phyloP scores from a whole-genome alignment of 2,113 vertebrate genomes.

The Macrotis lagotis region DNA sequence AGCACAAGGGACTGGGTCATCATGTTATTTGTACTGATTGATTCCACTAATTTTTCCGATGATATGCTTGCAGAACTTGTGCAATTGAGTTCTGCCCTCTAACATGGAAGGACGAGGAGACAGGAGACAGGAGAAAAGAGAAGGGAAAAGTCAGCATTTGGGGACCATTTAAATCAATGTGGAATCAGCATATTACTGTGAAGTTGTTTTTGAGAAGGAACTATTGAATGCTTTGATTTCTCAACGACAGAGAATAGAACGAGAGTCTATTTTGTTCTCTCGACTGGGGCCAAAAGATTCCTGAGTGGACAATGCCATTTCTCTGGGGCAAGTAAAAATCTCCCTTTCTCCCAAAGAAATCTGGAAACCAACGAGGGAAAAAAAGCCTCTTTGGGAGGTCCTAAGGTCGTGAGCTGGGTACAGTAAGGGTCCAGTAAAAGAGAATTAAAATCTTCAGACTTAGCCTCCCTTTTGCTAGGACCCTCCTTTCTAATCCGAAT shows the following conservation, averaged over 20 bases:
- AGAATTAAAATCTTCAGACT: neutral
- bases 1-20: constrained; percentile 46
- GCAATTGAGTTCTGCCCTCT: constrained; percentile 25
- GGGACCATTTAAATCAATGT: neutral
- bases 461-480: neutral
- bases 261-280: constrained; percentile 49
- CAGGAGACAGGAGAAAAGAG: neutral
- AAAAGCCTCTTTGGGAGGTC: neutral
- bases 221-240: constrained; percentile 24
- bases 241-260: neutral
- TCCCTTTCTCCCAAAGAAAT: neutral
- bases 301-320: neutral
- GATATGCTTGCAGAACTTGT: constrained; percentile 37
- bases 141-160: neutral
- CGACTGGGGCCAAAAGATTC: constrained; percentile 20
- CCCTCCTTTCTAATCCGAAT: accelerated
- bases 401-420: neutral
- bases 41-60: constrained; percentile 53
- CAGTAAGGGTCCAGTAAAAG: constrained; percentile 66
- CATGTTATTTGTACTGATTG: constrained; percentile 65
- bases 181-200: neutral
- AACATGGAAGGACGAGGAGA: neutral
- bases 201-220: constrained; percentile 48
- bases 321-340: neutral
- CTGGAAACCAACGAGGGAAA: neutral